Percentiles rank a stretch among this genome's conserved stretches.
These are phyloP conservation scores for Sarcophaga carnaria DNA, from an alignment of 2,888 invertebrate genomes.

Conservation along the genomic window DNA sequence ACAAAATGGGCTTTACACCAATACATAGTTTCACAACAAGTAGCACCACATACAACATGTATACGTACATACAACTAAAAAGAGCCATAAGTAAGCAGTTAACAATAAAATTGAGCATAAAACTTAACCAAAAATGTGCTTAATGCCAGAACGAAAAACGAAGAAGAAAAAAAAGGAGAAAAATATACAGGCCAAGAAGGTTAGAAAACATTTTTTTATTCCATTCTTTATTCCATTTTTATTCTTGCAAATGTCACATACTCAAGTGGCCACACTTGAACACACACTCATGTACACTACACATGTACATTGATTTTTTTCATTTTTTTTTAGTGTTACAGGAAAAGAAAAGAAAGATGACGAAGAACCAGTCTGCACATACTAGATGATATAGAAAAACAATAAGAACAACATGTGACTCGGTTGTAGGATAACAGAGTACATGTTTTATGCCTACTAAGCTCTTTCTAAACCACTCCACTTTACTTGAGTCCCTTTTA, in stretches of 20 bases:
- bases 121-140: conserved; percentile 49
- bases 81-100: neutral
- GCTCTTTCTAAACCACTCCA: conserved; percentile 62
- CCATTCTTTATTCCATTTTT: neutral
- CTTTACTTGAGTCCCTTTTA: conserved; percentile 41
- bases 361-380: neutral
- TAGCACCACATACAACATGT: neutral
- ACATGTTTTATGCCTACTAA: conserved; percentile 64
- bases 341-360: neutral
- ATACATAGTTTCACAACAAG: neutral
- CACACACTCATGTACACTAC: neutral
- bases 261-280: conserved; percentile 33
- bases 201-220: conserved; percentile 5
- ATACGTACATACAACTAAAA: neutral
- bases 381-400: neutral
- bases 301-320: neutral
- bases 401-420: neutral
- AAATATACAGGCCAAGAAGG: conserved; percentile 39
- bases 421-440: neutral
- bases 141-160: neutral
- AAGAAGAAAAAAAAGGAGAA: conserved; percentile 18
- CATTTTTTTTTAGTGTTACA: neutral
- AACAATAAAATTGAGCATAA: conserved; percentile 26
- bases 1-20: neutral
- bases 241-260: conserved; percentile 42